Evolutionary conservation across 2,888 invertebrate genomes (phyloP).

Genomic region (Lottia gigantea): DNA sequence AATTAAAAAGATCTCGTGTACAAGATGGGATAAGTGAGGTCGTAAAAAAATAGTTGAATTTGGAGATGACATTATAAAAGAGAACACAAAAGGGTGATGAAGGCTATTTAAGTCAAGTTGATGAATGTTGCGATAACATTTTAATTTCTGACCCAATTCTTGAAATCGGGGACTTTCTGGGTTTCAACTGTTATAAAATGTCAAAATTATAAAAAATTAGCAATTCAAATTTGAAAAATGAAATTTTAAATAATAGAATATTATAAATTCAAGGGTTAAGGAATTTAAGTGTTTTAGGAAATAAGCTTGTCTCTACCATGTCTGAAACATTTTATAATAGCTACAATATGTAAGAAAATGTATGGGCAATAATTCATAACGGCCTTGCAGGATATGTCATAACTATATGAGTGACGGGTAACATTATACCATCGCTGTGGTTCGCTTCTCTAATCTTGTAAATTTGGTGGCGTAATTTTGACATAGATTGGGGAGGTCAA

Average conservation of each 20-base stretch:
- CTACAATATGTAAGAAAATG: neutral
- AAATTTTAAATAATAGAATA: too few relatives aligned
- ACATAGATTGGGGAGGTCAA: neutral
- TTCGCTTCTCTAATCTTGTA: neutral
- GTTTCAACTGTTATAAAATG: too few relatives aligned
- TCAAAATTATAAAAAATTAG: too few relatives aligned
- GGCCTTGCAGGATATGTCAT: constrained; percentile 1
- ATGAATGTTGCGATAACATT: too few relatives aligned
- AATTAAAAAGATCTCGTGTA: neutral
- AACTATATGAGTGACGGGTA: neutral
- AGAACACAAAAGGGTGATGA: too few relatives aligned
- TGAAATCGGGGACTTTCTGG: too few relatives aligned
- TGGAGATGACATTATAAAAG: neutral
- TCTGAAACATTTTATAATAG: neutral
- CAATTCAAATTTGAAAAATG: too few relatives aligned
- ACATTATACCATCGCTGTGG: neutral
- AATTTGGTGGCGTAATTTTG: neutral
- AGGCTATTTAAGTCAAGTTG: too few relatives aligned
- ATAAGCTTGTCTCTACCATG: too few relatives aligned
- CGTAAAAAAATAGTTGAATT: constrained; percentile 1
- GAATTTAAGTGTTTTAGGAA: too few relatives aligned
- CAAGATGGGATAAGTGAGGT: neutral
- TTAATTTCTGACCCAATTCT: neutral
- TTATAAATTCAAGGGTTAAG: too few relatives aligned
- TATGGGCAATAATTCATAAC: neutral